Base-by-base conservation (phyloP, 2,113 vertebrate genomes). In the Tapirus terrestris region DNA sequence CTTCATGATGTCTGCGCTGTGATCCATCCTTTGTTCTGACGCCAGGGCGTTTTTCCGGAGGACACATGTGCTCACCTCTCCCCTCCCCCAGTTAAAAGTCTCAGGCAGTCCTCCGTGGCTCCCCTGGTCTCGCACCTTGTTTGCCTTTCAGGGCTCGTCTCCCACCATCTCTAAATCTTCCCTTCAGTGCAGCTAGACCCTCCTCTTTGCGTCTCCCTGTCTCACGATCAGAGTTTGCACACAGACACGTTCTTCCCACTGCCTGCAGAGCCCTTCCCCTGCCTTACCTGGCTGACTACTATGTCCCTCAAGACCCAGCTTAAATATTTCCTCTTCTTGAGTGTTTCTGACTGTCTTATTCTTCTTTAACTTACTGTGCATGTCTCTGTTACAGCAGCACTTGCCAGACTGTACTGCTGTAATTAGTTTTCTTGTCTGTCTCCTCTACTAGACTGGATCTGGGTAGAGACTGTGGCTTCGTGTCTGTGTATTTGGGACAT, bases 21-120 rank as follows among this genome's bases (percentile, higher is more conserved):
- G 39, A 3, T 65, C 36, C 45, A 3, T 93, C 92, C 58, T 85
- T 25, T 82, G 0, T 43, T 93, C 56, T 60, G 39, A 45, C 45
- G 31, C 56, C 45, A 51, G 43, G 23, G 29, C 31, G 9, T 86
- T 94, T 61, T 97, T 94, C 39, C 48, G n/a, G 39, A 72, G n/a
- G 43, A 75, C 51, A 82, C 8, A 58, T 33, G 1, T 84, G 53
- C 27, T 76, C 72, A 25, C 60, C 33, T 60, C 10, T 17, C 4
- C 23, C n/a, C 48, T 17, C n/a, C 14, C 6, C 56, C 53, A 18
- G 3, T 58, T 82, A 23, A 0, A 45, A 63, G 14, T 63, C 63
- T 61, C 16, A 0, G 0, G 1, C 23, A 45, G 13, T 56, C 70
- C 36, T 17, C 29, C 16, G 3, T 58, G 53, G 48, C 36, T 56